phyloP scores from a whole-genome alignment of 2,797 vertebrate species.

The Gadopsis bispinosus region DNA sequence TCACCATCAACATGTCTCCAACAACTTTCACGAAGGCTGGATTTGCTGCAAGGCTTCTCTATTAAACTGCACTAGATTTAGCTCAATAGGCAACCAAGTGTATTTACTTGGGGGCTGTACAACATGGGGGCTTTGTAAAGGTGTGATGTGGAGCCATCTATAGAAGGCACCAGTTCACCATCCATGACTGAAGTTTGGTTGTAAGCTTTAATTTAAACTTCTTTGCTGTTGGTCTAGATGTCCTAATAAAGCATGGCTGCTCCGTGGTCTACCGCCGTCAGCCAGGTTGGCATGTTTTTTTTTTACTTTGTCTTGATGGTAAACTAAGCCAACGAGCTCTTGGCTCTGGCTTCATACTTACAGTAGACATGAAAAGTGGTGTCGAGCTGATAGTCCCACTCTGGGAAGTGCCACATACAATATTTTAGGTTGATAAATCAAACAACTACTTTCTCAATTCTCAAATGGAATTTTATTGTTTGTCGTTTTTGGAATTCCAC shows the following conservation, averaged over 20 bases:
- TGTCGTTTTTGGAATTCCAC: conserved; percentile 63
- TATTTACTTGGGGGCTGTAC: not conserved
- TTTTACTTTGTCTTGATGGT: no score
- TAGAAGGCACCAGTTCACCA: not conserved
- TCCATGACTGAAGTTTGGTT: conserved; percentile 44
- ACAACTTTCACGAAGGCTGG: not conserved
- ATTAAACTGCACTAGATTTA: not conserved
- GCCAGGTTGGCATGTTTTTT: not conserved
- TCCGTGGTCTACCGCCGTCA: conserved; percentile 31
- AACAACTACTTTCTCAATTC: conserved; percentile 47
- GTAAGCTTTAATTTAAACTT: conserved; percentile 71
- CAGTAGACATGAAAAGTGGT: rapidly evolving
- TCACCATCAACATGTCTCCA: not conserved
- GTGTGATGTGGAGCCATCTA: not conserved
- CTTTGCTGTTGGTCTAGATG: conserved; percentile 63
- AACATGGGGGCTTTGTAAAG: conserved; percentile 12
- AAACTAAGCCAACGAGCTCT: no score
- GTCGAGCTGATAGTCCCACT: not conserved
- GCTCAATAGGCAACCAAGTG: not conserved
- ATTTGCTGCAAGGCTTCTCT: not conserved
- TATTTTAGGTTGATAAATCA: not conserved
- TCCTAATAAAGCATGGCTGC: conserved; percentile 79
- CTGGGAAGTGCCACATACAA: not conserved
- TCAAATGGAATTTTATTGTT: conserved; percentile 79
- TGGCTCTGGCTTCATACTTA: no score